Evolutionary conservation across 2,888 invertebrate species (phyloP).

Genomic region (Girardia tigrina): DNA sequence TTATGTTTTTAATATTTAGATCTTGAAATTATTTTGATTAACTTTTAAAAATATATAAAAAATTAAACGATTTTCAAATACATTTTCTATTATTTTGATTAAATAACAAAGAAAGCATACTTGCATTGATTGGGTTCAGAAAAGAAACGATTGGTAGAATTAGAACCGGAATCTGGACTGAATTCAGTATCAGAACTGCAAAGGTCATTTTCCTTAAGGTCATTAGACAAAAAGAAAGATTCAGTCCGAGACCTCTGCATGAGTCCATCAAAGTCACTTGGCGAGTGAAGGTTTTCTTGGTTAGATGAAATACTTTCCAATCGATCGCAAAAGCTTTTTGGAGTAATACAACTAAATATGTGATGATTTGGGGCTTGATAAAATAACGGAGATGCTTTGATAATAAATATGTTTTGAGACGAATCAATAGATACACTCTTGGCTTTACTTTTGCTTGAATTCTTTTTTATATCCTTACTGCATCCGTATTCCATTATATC

Average conservation of each 20-base stretch:
- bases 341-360: background rate
- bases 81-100: no score
- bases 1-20: no score
- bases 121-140: background rate
- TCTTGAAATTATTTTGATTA: no score
- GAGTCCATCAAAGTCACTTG: slow-evolving; percentile 2
- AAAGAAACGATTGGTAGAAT: background rate
- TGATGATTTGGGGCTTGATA: slow-evolving; percentile 1
- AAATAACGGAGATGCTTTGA: slow-evolving; percentile 1
- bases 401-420: slow-evolving; percentile 4
- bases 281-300: slow-evolving; percentile 4
- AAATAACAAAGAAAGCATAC: background rate
- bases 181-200: background rate
- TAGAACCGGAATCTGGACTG: background rate
- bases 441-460: background rate
- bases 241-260: slow-evolving; percentile 1
- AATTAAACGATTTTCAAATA: no score
- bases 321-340: background rate
- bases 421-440: background rate
- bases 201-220: background rate
- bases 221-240: background rate
- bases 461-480: background rate
- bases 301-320: slow-evolving; percentile 3
- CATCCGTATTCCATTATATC: background rate
- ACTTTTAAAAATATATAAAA: no score